Conservation (phyloP, 2,888 invertebrate species). For the Griposia aprilina region DNA sequence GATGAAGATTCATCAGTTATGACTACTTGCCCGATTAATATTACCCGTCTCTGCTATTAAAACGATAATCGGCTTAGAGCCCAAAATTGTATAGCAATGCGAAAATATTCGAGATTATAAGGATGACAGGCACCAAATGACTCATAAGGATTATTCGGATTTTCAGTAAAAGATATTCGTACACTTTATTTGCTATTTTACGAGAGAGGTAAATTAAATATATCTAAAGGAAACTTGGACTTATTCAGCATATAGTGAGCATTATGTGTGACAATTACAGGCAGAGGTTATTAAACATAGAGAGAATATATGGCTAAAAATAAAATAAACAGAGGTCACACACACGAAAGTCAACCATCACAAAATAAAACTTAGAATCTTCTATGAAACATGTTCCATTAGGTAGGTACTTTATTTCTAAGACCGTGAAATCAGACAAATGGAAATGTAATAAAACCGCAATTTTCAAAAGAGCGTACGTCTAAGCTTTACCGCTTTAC, state of each 20-base stretch:
- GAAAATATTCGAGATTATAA: conserved; percentile 26
- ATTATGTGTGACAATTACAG: too few species aligned
- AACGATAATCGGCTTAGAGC: conserved; percentile 33
- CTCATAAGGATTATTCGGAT: conserved; percentile 1
- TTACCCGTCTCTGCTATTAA: conserved; percentile 24
- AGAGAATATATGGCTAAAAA: not conserved
- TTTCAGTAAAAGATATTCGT: conserved; percentile 20
- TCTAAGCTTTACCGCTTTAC: not conserved
- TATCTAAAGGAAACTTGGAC: too few species aligned
- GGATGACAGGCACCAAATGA: not conserved
- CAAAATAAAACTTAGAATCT: not conserved
- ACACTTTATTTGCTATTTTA: not conserved
- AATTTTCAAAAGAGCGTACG: conserved; percentile 27
- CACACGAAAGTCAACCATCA: not conserved
- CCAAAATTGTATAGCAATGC: conserved; percentile 12
- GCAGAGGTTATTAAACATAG: not conserved
- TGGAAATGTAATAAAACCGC: conserved; percentile 21
- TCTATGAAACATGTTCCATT: conserved; percentile 2
- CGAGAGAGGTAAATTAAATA: not conserved
- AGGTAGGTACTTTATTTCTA: conserved; percentile 15
- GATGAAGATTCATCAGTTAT: not conserved
- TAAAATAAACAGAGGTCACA: not conserved
- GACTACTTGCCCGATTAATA: conserved; percentile 26
- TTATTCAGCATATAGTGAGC: too few species aligned
- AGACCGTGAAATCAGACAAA: conserved; percentile 6